Percentiles rank a stretch among this genome's conserved stretches.
phyloP scores from a whole-genome alignment of 2,113 vertebrate genomes.

The Corapipo altera region DNA sequence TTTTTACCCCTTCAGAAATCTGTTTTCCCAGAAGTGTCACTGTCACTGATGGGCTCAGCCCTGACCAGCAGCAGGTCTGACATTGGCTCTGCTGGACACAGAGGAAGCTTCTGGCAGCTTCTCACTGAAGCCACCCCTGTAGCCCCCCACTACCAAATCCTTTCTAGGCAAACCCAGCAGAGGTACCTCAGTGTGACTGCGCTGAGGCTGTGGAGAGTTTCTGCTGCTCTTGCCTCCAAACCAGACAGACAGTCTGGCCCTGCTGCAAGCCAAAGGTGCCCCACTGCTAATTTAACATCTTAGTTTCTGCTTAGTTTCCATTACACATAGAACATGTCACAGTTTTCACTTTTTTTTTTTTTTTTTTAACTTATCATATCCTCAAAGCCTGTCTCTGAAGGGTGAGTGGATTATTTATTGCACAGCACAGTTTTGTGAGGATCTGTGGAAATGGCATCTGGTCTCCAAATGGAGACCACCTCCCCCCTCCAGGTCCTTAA shows the following conservation, averaged over 20 bases:
- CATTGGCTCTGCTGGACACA: fast-evolving
- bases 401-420: constrained; percentile 32
- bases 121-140: not conserved
- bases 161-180: not conserved
- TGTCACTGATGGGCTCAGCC: not conserved
- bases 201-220: not conserved
- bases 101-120: not conserved
- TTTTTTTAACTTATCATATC: not conserved
- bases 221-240: not conserved
- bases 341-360: not conserved
- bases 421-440: not conserved
- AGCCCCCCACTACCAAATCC: not conserved
- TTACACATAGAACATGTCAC: constrained; percentile 10
- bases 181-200: not conserved
- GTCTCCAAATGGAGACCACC: constrained; percentile 49
- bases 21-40: not conserved
- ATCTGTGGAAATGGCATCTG: constrained; percentile 53
- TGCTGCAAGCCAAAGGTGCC: not conserved
- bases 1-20: not conserved
- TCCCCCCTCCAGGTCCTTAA: not conserved
- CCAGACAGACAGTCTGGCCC: constrained; percentile 9
- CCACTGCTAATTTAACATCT: not conserved
- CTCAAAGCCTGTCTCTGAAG: constrained; percentile 35
- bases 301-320: constrained; percentile 29
- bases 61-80: fast-evolving